Evolutionary conservation across 2,113 vertebrate species (phyloP), one percentile per base, ranked within the genome.

Genomic region (Atractosteus spatula): DNA sequence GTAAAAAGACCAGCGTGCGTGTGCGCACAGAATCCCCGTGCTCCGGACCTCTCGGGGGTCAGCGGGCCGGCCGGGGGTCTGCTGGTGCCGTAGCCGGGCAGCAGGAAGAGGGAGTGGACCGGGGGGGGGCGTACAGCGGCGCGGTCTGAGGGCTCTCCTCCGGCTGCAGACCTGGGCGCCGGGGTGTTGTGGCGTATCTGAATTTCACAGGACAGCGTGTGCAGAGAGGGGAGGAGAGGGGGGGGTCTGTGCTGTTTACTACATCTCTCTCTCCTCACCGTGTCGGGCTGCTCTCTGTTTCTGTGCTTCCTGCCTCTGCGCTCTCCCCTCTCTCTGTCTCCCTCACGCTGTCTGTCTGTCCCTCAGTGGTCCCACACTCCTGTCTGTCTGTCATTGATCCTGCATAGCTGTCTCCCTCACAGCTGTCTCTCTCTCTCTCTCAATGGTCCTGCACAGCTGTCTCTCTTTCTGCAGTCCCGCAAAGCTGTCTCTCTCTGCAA

Each of bases 181-280:
- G 83, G 77, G 78, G 79, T 76, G 79, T 78, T 80, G 76, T 85
- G 82, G 85, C 81, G 83, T 82, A 83, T 79, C 85, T 85, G 87
- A 86, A 88, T 88, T 86, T 80, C 80, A 84, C 85, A 87, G 86
- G 89, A 51, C 47, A 51, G 82, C 86, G 85, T 89, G 88, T 87
- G 87, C 89, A 86, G 84, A 88, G 47, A 88, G 84, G 82, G 80
- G 76, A 83, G 85, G 85, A 16, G 78, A 72, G 78, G 76, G 67
- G 45, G 71, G 68, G 74, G 72, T 86, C 85, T 81, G 47, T 5
- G 47, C 88, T 87, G 86, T 90, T 90, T 91, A 88, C 86, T 85
- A 86, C 75, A 75, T 82, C 76, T 66, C 65, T 81, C 78, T 72
- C 62, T 72, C 68, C 79, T 71, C 73, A 77, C 78, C 69, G 51